Base-by-base conservation (phyloP, 2,888 invertebrate species). In the Phymatocera aterrima region DNA sequence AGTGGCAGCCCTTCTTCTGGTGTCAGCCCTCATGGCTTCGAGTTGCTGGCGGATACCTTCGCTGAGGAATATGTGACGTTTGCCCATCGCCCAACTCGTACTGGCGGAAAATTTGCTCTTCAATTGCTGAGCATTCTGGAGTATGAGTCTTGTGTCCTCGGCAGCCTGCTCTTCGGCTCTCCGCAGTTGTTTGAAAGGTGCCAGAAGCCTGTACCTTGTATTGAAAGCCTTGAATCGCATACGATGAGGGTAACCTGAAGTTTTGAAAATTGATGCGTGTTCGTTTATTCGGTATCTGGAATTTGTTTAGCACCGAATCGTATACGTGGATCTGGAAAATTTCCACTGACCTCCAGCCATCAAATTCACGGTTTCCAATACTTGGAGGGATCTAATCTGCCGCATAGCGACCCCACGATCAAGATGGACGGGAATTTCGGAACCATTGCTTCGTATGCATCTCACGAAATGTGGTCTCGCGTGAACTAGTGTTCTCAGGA, bases 181-280 rank as follows among this genome's bases (percentile, higher is more conserved):
- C 5, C 94, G 92, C 78, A 94, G 91, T 86, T 92, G 93, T 81
- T 94, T 94, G 88, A 96, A 96, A n/a, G 96, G 95, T 77, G 96
- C 97, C 84, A 98, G 92, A 87, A 97, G 93, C 83, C 96, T 93
- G 91, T 98, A 98, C 37, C 98, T 94, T 0, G 94, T 93, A 89
- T 96, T 96, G 91, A 98, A 98, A 48, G 97, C 97, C 89, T 97
- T 97, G 91, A 98, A 98, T 31, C 98, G 94, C 97, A 98, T 97
- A 84, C 97, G 93, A 90, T 98, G 98, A 34, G 98, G 98, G 91
- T 96, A 97, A 8, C 98, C 93, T 93, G 82, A n/a, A 78, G 77
- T 21, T 6, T 28, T 12, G n/a, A 51, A 57, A 10, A 21, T n/a
- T n/a, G n/a, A n/a, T n/a, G 28, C 64, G 37, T 12, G 3, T 57